phyloP scores from a whole-genome alignment of 2,888 invertebrate genomes.

The Scaptomyza reducta region DNA sequence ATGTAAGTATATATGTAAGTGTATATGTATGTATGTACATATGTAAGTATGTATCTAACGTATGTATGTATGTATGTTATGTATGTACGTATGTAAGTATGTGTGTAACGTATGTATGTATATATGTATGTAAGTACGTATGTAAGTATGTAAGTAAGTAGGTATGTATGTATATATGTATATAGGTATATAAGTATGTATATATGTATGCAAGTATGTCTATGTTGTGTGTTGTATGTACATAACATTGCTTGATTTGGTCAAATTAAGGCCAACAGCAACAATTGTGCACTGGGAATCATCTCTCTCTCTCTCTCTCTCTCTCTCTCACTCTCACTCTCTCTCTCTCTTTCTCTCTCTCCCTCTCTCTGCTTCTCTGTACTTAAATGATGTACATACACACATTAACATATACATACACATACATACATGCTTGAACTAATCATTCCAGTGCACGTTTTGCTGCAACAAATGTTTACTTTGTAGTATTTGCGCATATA shows the following conservation, averaged over 20 bases:
- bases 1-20: slow-evolving; percentile 1
- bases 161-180: not conserved
- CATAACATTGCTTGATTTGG: slow-evolving; percentile 56
- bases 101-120: not conserved
- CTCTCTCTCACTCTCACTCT: no score
- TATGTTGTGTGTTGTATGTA: slow-evolving; percentile 7
- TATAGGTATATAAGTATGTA: slow-evolving; percentile 1
- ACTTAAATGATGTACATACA: not conserved
- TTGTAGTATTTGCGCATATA: no score
- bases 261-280: slow-evolving; percentile 63
- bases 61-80: no score
- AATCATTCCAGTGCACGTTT: not conserved
- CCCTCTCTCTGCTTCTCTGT: not conserved
- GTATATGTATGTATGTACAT: not conserved
- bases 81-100: slow-evolving; percentile 3
- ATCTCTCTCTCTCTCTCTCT: not conserved
- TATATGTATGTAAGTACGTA: not conserved
- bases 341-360: not conserved
- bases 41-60: not conserved
- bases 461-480: no score
- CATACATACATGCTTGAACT: not conserved
- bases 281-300: slow-evolving; percentile 34
- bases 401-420: not conserved
- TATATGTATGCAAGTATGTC: no score
- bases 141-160: slow-evolving; percentile 2